These are phyloP conservation scores for Episyrphus balteatus DNA, from an alignment of 1,140 invertebrate species.

Conservation along the genomic window DNA sequence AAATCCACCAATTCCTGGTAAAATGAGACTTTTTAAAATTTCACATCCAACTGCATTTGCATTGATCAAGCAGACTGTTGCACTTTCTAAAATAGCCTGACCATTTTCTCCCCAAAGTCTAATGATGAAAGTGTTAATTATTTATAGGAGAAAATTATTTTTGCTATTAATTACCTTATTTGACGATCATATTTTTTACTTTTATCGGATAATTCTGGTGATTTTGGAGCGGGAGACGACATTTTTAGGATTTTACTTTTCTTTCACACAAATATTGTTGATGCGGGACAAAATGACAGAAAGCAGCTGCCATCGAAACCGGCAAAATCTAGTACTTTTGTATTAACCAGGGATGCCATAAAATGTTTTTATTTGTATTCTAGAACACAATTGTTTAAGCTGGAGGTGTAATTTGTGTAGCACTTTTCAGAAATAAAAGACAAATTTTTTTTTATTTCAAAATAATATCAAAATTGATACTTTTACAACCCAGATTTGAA, in stretches of 20 bases:
- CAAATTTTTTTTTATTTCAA: too few species aligned
- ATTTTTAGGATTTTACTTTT: constrained; percentile 8
- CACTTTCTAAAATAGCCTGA: constrained; percentile 73
- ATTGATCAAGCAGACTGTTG: constrained; percentile 89
- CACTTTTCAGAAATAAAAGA: too few species aligned
- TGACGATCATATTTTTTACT: constrained; percentile 41
- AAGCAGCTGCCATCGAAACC: too few species aligned
- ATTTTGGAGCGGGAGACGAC: constrained; percentile 33
- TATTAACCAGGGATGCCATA: too few species aligned
- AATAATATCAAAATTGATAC: too few species aligned
- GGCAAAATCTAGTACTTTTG: too few species aligned
- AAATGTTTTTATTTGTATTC: too few species aligned
- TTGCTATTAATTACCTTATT: constrained; percentile 19
- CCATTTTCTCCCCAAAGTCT: constrained; percentile 97
- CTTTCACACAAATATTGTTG: not conserved
- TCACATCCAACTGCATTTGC: constrained; percentile 90
- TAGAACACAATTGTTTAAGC: too few species aligned
- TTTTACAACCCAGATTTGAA: too few species aligned
- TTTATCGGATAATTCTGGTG: constrained; percentile 38
- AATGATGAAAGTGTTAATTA: not conserved
- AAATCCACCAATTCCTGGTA: constrained; percentile 92
- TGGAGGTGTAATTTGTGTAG: too few species aligned
- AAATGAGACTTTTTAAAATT: constrained; percentile 84
- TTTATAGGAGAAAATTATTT: not conserved
- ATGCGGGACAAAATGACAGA: too few species aligned